Base-by-base conservation (phyloP, 2,113 vertebrate genomes). In the Clarias macrocephalus region DNA sequence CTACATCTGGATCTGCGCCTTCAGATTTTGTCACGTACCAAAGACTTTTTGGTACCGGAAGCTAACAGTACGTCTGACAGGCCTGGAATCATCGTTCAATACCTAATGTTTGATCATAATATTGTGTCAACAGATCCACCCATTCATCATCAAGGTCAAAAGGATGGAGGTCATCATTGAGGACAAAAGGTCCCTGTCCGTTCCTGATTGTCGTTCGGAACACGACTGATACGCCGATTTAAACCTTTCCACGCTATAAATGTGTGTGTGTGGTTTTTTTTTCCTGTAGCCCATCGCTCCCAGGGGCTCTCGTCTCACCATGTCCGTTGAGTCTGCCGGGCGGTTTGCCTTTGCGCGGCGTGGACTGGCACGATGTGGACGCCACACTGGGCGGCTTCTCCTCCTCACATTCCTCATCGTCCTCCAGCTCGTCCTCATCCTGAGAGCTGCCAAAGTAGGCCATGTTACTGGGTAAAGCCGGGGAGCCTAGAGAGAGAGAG, bases 381-480 rank as follows among this genome's bases (percentile, higher is more conserved):
- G 96, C 93, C 54, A 96, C 96, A 72, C 93, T 96, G 94, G 95
- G 93, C 90, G 94, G 87, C 94, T 96, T 97, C 93, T 95, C 80
- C 76, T 96, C 97, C 92, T 97, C 97, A 79, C 93, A 95, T 87
- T 96, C 95, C 75, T 98, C 97, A 59, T 98, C 97, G 19, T 94
- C 94, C 80, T 97, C 97, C 82, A 97, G 95, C 42, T 99, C 97
- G 86, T 98, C 97, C 83, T 98, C 98, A 70, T 99, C 98, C 95
- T 99, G 98, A 96, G 98, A 99, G 94, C 97, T 98, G 93, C 98
- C 98, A 12, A 99, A 99, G 95, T 97, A 98, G 3, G 97, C 96
- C 97, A 99, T 98, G 95, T 95, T 98, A 94, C 93, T 97, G 94
- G 98, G 98, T 95, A 99, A 95, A 76, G 98, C 98, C 86, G 97